Conservation (phyloP, 2,113 vertebrate genomes). For the Steatornis caripensis region DNA sequence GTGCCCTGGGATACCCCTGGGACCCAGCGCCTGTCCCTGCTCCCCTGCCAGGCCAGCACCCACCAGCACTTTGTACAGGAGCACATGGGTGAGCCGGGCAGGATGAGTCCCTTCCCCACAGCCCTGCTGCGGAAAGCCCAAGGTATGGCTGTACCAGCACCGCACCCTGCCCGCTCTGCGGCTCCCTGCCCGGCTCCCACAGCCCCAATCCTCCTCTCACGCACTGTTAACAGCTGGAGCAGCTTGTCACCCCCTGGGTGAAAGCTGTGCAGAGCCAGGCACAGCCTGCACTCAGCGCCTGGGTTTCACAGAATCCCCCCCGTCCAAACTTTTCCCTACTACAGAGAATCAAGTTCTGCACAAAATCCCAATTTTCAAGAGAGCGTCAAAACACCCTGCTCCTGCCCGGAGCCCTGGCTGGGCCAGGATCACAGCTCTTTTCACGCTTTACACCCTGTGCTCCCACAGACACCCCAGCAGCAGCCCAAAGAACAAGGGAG, state of each 20-base stretch:
- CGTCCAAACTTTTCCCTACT: not conserved
- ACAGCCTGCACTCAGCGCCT: accelerated
- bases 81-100: accelerated
- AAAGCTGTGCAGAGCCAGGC: not conserved
- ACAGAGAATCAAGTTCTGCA: not conserved
- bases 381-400: accelerated
- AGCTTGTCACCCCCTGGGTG: accelerated
- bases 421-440: not conserved
- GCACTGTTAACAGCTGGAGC: accelerated
- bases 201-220: not conserved
- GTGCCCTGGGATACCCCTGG: not conserved
- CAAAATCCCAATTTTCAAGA: not conserved
- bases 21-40: not conserved
- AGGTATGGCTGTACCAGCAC: not conserved
- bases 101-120: not conserved
- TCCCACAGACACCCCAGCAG: too few relatives aligned
- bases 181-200: not conserved
- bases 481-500: not conserved
- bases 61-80: accelerated
- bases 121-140: accelerated
- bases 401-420: accelerated
- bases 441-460: not conserved
- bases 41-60: not conserved
- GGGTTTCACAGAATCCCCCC: not conserved
- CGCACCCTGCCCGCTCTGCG: accelerated